These are phyloP conservation scores for Papilio gigon DNA, from an alignment of 2,888 invertebrate genomes.

Conservation along the genomic window DNA sequence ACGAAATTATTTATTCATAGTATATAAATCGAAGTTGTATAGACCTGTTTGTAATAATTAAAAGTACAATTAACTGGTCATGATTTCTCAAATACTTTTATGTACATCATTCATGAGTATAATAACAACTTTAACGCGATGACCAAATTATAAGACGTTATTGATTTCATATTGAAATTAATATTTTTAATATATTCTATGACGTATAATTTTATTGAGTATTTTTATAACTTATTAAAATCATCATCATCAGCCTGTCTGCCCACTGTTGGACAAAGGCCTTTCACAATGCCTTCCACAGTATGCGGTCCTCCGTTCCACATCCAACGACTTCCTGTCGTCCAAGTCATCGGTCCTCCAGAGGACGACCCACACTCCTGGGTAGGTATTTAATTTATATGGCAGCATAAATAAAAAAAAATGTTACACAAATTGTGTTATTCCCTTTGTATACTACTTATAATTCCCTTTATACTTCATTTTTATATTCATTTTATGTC, in stretches of 20 bases:
- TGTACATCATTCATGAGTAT: slow-evolving; percentile 40
- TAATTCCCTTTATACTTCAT: too few relatives aligned
- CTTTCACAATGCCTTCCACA: too few relatives aligned
- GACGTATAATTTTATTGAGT: too few relatives aligned
- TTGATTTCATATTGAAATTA: slow-evolving; percentile 11
- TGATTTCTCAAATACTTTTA: slow-evolving; percentile 58
- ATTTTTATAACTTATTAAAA: too few relatives aligned
- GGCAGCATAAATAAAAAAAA: neutral
- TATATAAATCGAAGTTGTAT: slow-evolving; percentile 26
- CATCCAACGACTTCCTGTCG: too few relatives aligned
- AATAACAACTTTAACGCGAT: slow-evolving; percentile 49
- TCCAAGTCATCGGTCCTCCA: too few relatives aligned
- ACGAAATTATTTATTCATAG: neutral
- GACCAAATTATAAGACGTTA: slow-evolving; percentile 42
- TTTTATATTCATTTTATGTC: neutral
- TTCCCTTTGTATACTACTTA: neutral
- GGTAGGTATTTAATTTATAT: neutral
- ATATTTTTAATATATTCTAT: too few relatives aligned
- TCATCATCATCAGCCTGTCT: too few relatives aligned
- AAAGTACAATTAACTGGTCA: slow-evolving; percentile 70
- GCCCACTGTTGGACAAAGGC: too few relatives aligned
- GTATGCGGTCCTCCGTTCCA: too few relatives aligned
- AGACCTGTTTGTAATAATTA: slow-evolving; percentile 47
- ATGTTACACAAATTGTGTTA: neutral
- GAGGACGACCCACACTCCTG: too few relatives aligned